A percentile compares a stretch with the other conserved stretches of the same genome.
Conservation (phyloP, 2,797 vertebrate species). For the Eulemur albifrons region DNA sequence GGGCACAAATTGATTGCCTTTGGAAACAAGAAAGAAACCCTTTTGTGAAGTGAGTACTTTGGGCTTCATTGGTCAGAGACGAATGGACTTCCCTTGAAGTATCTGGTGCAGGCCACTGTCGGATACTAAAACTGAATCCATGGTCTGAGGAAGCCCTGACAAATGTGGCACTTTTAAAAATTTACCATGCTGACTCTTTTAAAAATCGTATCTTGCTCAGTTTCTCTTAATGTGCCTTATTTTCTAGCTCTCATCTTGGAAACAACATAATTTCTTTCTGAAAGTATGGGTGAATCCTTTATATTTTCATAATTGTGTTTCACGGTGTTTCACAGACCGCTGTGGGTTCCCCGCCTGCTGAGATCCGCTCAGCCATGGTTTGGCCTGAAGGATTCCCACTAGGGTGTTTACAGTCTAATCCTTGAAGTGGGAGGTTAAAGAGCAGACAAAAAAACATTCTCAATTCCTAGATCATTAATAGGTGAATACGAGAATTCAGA, state of each 20-base stretch:
- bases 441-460: constrained; percentile 41
- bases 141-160: not conserved
- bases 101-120: not conserved
- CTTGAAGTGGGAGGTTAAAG: constrained; percentile 35
- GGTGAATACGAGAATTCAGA: constrained; percentile 29
- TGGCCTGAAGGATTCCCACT: constrained; percentile 38
- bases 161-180: not conserved
- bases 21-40: constrained; percentile 23
- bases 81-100: constrained; percentile 25
- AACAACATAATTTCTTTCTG: constrained; percentile 43
- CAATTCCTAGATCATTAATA: constrained; percentile 23
- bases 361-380: constrained; percentile 15
- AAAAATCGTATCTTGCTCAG: not conserved
- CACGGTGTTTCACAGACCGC: not conserved
- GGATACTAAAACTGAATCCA: not conserved
- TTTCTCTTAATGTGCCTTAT: constrained; percentile 26
- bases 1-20: constrained; percentile 30
- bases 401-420: constrained; percentile 52
- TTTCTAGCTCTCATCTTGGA: constrained; percentile 42
- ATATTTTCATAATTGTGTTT: constrained; percentile 41
- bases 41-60: constrained; percentile 15
- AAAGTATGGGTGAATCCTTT: constrained; percentile 45
- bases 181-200: not conserved
- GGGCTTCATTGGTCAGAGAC: constrained; percentile 19
- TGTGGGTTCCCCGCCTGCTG: not conserved